Conservation (phyloP, 2,113 vertebrate genomes). For the Petrocephalus microphthalmus region DNA sequence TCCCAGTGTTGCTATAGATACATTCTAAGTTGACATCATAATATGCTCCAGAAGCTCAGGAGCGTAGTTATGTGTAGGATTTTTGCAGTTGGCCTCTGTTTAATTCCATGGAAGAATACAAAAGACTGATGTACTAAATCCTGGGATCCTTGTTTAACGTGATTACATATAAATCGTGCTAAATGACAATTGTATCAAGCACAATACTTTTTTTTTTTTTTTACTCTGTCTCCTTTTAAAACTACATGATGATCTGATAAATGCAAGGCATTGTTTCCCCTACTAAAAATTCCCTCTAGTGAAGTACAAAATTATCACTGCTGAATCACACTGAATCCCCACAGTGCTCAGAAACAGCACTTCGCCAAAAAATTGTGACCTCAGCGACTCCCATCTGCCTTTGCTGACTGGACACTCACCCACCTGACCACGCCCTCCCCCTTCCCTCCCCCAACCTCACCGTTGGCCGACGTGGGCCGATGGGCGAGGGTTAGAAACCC, state of each 20-base stretch:
- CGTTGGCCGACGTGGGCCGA: not conserved
- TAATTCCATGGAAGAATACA: conserved; percentile 47
- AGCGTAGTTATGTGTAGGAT: conserved; percentile 43
- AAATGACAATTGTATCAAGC: conserved; percentile 22
- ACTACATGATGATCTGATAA: conserved; percentile 33
- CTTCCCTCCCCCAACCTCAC: not conserved
- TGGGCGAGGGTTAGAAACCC: conserved; percentile 53
- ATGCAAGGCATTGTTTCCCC: conserved; percentile 30
- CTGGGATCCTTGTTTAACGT: conserved; percentile 36
- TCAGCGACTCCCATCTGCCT: not conserved
- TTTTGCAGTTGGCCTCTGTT: conserved; percentile 45
- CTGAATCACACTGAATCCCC: not conserved
- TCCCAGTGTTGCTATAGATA: conserved; percentile 51
- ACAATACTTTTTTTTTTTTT: conserved; percentile 24
- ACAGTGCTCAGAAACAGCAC: not conserved
- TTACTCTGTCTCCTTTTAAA: conserved; percentile 33
- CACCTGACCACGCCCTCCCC: not conserved
- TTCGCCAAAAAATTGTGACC: not conserved
- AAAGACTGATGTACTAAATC: conserved; percentile 34
- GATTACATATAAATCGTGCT: conserved; percentile 30
- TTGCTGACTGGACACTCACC: not conserved
- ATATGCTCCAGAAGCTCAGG: conserved; percentile 51
- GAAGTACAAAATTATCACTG: not conserved
- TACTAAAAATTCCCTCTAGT: conserved; percentile 23
- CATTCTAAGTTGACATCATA: conserved; percentile 63